Percentiles rank a stretch among this genome's conserved stretches.
phyloP scores from a whole-genome alignment of 2,113 vertebrate genomes.

The Tilapia sparmanii region DNA sequence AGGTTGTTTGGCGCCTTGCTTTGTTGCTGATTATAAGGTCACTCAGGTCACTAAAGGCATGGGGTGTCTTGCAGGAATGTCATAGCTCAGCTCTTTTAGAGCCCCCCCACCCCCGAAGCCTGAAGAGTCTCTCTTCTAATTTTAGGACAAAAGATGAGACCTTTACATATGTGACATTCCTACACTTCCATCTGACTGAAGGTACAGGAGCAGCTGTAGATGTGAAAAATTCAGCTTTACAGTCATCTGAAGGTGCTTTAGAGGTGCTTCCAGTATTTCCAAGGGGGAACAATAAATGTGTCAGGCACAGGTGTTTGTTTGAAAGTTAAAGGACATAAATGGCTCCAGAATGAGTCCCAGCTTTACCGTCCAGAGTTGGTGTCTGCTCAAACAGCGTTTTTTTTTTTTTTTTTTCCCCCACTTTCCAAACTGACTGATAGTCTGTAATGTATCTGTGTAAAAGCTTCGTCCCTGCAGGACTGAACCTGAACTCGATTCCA shows the following conservation, averaged over 20 bases:
- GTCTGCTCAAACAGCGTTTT: neutral
- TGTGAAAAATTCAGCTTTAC: neutral
- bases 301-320: neutral
- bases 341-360: neutral
- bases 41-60: neutral
- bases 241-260: neutral
- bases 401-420: neutral
- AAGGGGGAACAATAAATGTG: neutral
- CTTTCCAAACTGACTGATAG: neutral
- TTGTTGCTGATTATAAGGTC: neutral
- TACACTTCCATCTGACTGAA: neutral
- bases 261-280: neutral
- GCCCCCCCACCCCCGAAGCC: rapidly evolving
- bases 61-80: neutral
- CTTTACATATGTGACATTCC: neutral
- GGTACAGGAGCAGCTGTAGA: neutral
- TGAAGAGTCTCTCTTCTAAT: neutral
- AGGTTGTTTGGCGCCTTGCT: neutral
- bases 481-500: neutral
- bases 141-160: neutral
- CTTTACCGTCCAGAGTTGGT: neutral
- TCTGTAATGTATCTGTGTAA: neutral
- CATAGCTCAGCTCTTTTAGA: neutral
- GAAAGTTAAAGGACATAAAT: neutral
- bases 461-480: neutral